Evolutionary conservation across 2,113 vertebrate species (phyloP), one percentile per base, ranked within the genome.

Genomic region (Phainopepla nitens): DNA sequence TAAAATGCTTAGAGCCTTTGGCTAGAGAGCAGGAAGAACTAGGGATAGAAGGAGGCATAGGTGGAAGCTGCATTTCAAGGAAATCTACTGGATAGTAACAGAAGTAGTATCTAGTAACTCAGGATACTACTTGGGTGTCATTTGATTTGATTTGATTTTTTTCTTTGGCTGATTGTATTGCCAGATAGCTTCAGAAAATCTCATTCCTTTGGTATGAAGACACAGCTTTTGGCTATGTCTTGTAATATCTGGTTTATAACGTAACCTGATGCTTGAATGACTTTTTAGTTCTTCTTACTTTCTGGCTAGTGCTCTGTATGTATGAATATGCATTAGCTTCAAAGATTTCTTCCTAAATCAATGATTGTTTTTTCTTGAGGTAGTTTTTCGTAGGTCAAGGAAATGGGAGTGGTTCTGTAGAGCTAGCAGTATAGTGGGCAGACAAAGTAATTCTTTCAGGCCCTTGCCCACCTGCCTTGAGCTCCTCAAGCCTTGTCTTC

Each of bases 391-490:
- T 41, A 44, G 14, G 4, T 70, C 27, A 51, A 9, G 47, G 31
- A 19, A 78, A 5, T 47, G 4, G 51, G 11, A 62, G 5, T 68
- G 5, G 7, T 66, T 86, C 19, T 81, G 9, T 73, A 66, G 29
- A 76, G 31, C 7, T 22, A 49, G 18, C 12, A 69, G 11, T 36
- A 0, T n/a, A 19, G 11, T 25, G 21, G 41, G 28, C 27, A 56
- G 39, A 33, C 23, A 62, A 66, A 60, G 39, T 50, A 28, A 44
- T 73, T 6, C 7, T 76, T 51, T 71, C 13, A 58, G 51, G 23
- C 3, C 28, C 9, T 82, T 0, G 0, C 4, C 5, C 4, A 7
- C 14, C 11, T 2, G 1, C 11, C 12, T 23, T 42, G 28, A 24
- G 13, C n/a, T 51, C 35, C 18, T 62, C 12, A 56, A 31, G 23